phyloP scores from a whole-genome alignment of 2,113 vertebrate species.

The Labeo rohita region DNA sequence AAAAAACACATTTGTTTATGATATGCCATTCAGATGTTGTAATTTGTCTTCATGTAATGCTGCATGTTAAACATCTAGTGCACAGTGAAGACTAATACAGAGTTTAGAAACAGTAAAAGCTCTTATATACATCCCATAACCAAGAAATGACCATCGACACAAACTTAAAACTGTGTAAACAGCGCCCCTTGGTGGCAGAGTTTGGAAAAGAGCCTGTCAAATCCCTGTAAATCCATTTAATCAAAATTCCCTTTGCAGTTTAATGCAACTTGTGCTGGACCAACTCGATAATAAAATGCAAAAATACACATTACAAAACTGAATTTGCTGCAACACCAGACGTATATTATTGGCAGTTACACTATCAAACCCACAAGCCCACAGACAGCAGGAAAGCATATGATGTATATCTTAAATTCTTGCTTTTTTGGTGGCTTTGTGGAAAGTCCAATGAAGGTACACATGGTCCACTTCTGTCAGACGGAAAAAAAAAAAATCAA shows the following conservation, averaged over 20 bases:
- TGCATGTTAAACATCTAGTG: conserved; percentile 55
- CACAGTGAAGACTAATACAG: conserved; percentile 52
- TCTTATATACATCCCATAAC: conserved; percentile 6
- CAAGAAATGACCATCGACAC: conserved; percentile 8
- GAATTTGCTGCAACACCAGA: background rate
- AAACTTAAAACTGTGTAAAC: conserved; percentile 57
- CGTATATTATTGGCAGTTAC: background rate
- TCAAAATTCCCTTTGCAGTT: background rate
- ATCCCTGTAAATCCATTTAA: background rate
- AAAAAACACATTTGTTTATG: conserved; percentile 48
- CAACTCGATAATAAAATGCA: background rate
- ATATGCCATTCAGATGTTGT: conserved; percentile 16
- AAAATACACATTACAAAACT: background rate
- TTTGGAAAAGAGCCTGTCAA: background rate
- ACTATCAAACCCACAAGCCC: background rate
- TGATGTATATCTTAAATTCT: background rate
- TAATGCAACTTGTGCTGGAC: background rate
- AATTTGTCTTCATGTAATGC: conserved; percentile 46
- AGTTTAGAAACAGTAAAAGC: conserved; percentile 8
- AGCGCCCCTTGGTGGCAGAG: conserved; percentile 68
- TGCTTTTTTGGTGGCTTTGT: conserved; percentile 6
- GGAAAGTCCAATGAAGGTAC: background rate
- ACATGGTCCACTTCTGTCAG: background rate
- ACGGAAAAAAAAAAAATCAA: background rate
- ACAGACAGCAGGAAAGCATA: background rate